These are phyloP conservation scores for Acrocephalus scirpaceus DNA, from an alignment of 2,797 vertebrate genomes.

Conservation along the genomic window DNA sequence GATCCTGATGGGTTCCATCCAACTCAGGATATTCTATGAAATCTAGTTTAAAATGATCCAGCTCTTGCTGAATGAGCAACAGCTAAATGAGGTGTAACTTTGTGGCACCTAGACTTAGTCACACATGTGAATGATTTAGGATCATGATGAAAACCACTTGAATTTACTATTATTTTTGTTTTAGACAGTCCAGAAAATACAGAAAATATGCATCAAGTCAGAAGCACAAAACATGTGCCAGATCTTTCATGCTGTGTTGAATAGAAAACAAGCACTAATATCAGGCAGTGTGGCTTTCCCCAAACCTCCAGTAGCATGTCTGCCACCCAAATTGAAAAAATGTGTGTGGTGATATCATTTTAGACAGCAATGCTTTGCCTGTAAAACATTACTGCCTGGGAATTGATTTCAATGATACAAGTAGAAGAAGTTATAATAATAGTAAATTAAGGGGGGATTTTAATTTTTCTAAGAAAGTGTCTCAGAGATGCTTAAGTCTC, in stretches of 20 bases:
- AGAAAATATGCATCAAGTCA: not conserved
- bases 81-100: not conserved
- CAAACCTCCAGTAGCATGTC: not conserved
- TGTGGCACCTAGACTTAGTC: not conserved
- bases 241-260: not conserved
- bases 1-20: not conserved
- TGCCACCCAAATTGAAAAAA: slow-evolving; percentile 19
- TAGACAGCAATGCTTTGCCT: slow-evolving; percentile 15
- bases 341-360: slow-evolving; percentile 5
- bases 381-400: slow-evolving; percentile 17
- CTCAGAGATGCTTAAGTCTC: not conserved
- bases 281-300: not conserved
- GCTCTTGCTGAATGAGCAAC: not conserved
- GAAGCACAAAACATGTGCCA: not conserved
- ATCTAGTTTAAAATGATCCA: not conserved
- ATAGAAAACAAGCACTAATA: slow-evolving; percentile 9
- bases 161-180: not conserved
- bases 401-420: slow-evolving; percentile 33
- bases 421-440: slow-evolving; percentile 15
- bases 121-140: slow-evolving; percentile 3
- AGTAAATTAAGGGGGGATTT: not conserved
- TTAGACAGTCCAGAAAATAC: slow-evolving; percentile 7
- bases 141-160: slow-evolving; percentile 23
- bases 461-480: not conserved
- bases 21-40: not conserved